Base-by-base conservation (phyloP, 2,113 vertebrate genomes). In the Phasianus colchicus region DNA sequence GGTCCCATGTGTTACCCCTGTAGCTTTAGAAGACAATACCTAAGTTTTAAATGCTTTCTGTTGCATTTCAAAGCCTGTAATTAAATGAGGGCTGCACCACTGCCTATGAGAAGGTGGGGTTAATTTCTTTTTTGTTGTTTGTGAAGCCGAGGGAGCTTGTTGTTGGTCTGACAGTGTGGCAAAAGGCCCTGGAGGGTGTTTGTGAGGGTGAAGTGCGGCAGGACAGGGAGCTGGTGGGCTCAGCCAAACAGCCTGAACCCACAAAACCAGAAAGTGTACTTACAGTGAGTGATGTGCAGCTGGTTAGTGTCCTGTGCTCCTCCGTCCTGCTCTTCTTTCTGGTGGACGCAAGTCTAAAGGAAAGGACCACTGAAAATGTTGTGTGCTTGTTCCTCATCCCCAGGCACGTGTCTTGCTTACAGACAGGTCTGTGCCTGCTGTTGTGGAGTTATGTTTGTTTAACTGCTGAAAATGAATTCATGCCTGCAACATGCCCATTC, bases 31-130 rank as follows among this genome's bases (percentile, higher is more conserved):
- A 0, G 1, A 22, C 42, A 61, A 24, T 6, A 21, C 30, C 4
- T 36, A 67, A 80, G 38, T 75, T 36, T 21, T 11, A 15, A 83
- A n/a, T 69, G 10, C 5, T 61, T 11, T 11, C 64, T 89, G 32
- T 54, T 89, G 75, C 19, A 88, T 91, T 96, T 96, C 72, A 83
- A 69, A 88, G 8, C 29, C 24, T 88, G 79, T 70, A 77, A 20
- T 77, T n/a, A 38, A 52, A 43, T 54, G 32, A 82, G 34, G 54
- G 17, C 47, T 78, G n/a, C 38, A 54, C 72, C 30, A 14, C 2
- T 83, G 75, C 45, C 75, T 8, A 4, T 65, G 17, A 48, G 54
- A 36, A 30, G n/a, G 14, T 4, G 15, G 58, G 17, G 27, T 32
- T 32, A 6, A 15, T 54, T 30, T 10, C 13, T 73, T 67, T 40